Conservation (phyloP, 2,113 vertebrate species). For the Rhinolophus ferrumequinum region DNA sequence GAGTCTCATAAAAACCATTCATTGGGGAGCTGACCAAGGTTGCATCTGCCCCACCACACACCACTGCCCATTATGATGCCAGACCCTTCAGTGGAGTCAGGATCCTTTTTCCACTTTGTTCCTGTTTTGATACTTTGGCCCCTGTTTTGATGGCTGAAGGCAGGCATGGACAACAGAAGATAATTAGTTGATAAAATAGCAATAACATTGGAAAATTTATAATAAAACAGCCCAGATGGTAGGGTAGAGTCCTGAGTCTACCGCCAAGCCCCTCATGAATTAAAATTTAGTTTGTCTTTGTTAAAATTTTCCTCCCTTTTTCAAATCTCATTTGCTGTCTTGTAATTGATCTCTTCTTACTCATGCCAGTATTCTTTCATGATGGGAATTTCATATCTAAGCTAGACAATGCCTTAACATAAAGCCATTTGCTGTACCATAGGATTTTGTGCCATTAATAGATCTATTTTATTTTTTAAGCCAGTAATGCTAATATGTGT, state of each 20-base stretch:
- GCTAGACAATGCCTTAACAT: constrained; percentile 40
- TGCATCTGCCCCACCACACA: not conserved
- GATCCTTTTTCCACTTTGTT: not conserved
- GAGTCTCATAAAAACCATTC: not conserved
- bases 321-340: not conserved
- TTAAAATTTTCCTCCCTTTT: not conserved
- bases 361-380: not conserved
- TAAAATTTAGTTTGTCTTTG: not conserved
- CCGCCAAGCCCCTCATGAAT: not conserved
- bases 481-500: constrained; percentile 4
- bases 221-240: not conserved
- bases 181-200: not conserved
- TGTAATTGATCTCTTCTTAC: not conserved
- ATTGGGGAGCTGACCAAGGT: not conserved
- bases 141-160: not conserved
- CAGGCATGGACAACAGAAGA: not conserved
- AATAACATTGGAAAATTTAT: not conserved
- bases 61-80: not conserved
- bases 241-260: not conserved
- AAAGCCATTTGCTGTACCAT: not conserved
- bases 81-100: not conserved
- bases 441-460: constrained; percentile 27
- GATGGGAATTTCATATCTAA: not conserved
- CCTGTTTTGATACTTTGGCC: not conserved
- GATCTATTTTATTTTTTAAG: constrained; percentile 47